Conservation (phyloP, 1,140 invertebrate species). For the Samia ricini region DNA sequence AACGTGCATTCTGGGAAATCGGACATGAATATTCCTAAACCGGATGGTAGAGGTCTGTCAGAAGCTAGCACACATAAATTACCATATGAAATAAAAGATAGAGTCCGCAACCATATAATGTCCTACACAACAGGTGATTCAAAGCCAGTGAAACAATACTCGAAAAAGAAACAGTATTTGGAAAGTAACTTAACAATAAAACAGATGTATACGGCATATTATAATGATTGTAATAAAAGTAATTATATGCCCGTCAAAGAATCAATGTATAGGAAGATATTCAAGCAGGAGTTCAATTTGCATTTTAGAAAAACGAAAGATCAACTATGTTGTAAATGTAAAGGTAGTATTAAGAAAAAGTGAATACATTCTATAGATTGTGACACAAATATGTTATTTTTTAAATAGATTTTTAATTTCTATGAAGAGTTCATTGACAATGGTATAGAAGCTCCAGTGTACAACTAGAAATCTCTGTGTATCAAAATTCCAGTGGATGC, state of each 20-base stretch:
- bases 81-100: constrained; percentile 56
- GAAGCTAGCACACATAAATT: constrained; percentile 55
- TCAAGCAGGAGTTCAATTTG: constrained; percentile 73
- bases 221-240: constrained; percentile 53
- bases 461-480: too few species aligned
- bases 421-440: not conserved
- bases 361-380: too few species aligned
- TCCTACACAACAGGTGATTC: constrained; percentile 57
- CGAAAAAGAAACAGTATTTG: constrained; percentile 70
- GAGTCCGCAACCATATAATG: constrained; percentile 58
- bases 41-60: constrained; percentile 57
- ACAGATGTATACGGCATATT: constrained; percentile 73
- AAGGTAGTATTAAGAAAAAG: constrained; percentile 55
- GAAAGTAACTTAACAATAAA: constrained; percentile 65
- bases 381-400: too few species aligned
- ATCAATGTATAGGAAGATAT: constrained; percentile 74
- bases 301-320: constrained; percentile 68
- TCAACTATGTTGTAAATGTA: constrained; percentile 59
- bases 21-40: constrained; percentile 66
- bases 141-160: constrained; percentile 60
- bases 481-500: too few species aligned
- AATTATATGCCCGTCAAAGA: constrained; percentile 61
- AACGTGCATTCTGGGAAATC: constrained; percentile 68
- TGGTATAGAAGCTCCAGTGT: too few species aligned
- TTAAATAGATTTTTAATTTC: constrained; percentile 4